Conservation (phyloP, 2,113 vertebrate genomes). For the Naja naja region DNA sequence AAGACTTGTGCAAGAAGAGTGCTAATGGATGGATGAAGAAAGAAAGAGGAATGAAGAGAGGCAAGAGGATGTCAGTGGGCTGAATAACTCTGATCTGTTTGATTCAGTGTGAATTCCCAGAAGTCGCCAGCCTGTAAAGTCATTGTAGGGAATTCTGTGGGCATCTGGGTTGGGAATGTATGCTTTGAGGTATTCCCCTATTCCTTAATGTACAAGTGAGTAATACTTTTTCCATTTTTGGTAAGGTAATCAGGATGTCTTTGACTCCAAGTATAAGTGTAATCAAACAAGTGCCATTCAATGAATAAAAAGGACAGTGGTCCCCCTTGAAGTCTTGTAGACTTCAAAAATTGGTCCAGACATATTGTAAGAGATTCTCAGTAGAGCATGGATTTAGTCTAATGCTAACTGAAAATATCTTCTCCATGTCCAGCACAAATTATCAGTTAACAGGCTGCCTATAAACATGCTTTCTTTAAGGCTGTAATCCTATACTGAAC, state of each 20-base stretch:
- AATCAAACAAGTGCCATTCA: background rate
- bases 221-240: background rate
- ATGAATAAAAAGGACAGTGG: background rate
- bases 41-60: background rate
- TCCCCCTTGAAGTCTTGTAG: background rate
- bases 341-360: background rate
- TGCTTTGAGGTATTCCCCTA: background rate
- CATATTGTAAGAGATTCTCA: background rate
- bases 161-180: background rate
- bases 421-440: background rate
- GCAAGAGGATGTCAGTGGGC: background rate
- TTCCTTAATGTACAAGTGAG: background rate
- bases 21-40: background rate
- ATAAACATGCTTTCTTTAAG: background rate
- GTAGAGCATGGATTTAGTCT: background rate
- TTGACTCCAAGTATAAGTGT: background rate
- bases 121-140: background rate
- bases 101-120: background rate
- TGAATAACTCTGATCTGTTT: background rate
- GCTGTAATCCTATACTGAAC: background rate
- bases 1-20: background rate
- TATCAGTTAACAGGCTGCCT: background rate
- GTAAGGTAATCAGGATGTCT: background rate
- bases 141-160: background rate
- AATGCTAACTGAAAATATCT: background rate